Percentiles rank a stretch among this genome's conserved stretches.
phyloP scores from a whole-genome alignment of 2,888 invertebrate species.

The Eurois occulta region DNA sequence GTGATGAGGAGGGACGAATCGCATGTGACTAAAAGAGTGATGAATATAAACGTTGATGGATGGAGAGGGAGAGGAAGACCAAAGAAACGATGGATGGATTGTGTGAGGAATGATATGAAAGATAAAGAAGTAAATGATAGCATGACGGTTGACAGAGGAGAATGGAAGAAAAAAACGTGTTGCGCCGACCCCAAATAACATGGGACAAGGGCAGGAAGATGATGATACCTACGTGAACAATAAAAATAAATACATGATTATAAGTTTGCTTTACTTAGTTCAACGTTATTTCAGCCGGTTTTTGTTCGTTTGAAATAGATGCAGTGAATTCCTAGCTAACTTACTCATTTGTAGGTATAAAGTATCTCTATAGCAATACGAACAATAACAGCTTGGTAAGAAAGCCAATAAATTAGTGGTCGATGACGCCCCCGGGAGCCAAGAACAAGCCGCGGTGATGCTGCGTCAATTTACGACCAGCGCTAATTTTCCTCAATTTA shows the following conservation, averaged over 20 bases:
- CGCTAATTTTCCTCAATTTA: constrained; percentile 85
- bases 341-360: background rate
- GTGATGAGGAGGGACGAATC: too few species aligned
- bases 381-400: constrained; percentile 65
- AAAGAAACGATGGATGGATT: too few species aligned
- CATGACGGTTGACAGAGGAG: too few species aligned
- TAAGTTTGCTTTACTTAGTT: background rate
- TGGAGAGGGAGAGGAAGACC: too few species aligned
- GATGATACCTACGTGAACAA: too few species aligned
- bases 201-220: too few species aligned
- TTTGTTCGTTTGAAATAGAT: background rate
- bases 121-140: too few species aligned
- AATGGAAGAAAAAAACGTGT: too few species aligned
- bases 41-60: too few species aligned
- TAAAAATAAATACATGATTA: background rate
- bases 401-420: constrained; percentile 83
- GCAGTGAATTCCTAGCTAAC: background rate
- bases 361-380: constrained; percentile 7
- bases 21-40: too few species aligned
- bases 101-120: too few species aligned
- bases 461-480: constrained; percentile 81
- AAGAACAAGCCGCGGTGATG: constrained; percentile 60
- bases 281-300: background rate
- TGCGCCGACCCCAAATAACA: too few species aligned
- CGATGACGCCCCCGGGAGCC: constrained; percentile 84